These are phyloP conservation scores for Chiroxiphia lanceolata DNA, from an alignment of 2,797 vertebrate genomes.

Conservation along the genomic window DNA sequence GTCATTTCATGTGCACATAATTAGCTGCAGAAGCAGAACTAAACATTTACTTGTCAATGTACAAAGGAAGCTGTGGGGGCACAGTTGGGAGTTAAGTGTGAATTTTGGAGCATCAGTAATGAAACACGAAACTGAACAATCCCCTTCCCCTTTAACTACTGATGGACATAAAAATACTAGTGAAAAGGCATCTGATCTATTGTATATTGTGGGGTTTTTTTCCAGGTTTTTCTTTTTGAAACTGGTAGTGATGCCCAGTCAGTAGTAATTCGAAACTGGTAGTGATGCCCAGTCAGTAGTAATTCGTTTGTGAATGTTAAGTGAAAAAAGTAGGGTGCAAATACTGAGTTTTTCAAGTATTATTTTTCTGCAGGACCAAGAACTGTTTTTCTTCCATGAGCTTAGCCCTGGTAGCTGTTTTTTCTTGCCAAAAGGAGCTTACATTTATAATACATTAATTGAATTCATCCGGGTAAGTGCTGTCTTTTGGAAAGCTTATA, in stretches of 20 bases:
- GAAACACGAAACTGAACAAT: background rate
- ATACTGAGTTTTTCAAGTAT: background rate
- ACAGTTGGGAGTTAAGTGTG: background rate
- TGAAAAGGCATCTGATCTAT: background rate
- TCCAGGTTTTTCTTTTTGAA: background rate
- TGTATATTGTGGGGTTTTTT: background rate
- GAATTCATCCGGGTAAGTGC: slow-evolving; percentile 93
- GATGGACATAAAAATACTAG: background rate
- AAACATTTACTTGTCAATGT: background rate
- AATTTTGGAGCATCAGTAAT: background rate
- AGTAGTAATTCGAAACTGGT: background rate
- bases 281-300: background rate
- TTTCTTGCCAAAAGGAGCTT: slow-evolving; percentile 95
- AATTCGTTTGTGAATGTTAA: background rate
- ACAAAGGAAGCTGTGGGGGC: background rate
- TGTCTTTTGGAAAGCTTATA: background rate
- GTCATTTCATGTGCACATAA: background rate
- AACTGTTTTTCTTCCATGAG: slow-evolving; percentile 98
- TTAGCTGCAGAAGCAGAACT: background rate
- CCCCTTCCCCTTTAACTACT: background rate
- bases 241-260: background rate
- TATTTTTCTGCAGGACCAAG: slow-evolving; percentile 86
- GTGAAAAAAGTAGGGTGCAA: background rate
- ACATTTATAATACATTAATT: slow-evolving; percentile 91
- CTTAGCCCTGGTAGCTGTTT: slow-evolving; percentile 98